Evolutionary conservation across 2,797 vertebrate genomes (phyloP).

Genomic region (Schizothorax lantsangensis): DNA sequence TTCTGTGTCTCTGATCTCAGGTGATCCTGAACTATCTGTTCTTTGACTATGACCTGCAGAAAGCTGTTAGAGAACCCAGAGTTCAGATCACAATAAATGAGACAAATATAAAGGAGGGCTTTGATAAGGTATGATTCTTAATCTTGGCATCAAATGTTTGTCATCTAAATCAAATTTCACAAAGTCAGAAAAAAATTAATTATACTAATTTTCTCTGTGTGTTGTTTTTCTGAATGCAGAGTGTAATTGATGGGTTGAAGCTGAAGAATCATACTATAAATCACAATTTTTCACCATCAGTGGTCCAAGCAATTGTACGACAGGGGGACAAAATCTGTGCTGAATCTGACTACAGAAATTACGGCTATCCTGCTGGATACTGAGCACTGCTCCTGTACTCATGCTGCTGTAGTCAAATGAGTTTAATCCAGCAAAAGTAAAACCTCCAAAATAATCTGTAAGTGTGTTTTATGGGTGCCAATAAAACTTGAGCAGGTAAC

Average conservation of each 20-base stretch:
- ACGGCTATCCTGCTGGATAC: not conserved
- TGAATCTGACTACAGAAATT: not conserved
- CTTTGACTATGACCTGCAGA: not conserved
- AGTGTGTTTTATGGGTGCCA: not conserved
- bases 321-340: not conserved
- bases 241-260: not conserved
- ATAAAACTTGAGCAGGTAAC: not conserved
- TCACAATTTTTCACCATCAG: rapidly evolving
- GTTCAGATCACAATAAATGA: not conserved
- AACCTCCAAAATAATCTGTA: not conserved
- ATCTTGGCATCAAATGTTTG: not conserved
- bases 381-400: not conserved
- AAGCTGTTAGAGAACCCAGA: not conserved
- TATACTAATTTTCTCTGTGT: not conserved
- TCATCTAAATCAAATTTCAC: not conserved
- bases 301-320: not conserved
- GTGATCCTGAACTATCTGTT: constrained; percentile 20
- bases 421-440: not conserved
- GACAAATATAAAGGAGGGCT: too few species aligned
- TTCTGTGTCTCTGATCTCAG: not conserved
- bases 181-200: not conserved
- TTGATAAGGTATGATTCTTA: not conserved
- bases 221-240: not conserved
- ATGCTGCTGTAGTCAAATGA: not conserved
- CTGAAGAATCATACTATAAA: not conserved